Percentiles rank a stretch among this genome's conserved stretches.
phyloP scores from a whole-genome alignment of 2,113 vertebrate species.

The Carassius auratus region DNA sequence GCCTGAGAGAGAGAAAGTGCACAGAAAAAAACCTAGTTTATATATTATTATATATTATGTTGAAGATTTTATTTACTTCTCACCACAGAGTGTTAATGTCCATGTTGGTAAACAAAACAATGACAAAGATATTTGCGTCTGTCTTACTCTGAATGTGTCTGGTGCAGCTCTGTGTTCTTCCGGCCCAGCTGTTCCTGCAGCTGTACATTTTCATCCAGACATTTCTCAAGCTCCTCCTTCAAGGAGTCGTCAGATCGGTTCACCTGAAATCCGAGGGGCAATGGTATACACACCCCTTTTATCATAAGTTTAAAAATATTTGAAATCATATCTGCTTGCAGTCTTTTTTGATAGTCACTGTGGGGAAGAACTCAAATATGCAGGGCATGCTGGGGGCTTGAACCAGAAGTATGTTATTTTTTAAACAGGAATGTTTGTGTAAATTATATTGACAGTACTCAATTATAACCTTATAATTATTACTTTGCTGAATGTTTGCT shows the following conservation, averaged over 20 bases:
- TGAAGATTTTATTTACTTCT: neutral
- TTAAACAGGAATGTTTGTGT: no score
- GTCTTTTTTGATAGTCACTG: neutral
- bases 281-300: neutral
- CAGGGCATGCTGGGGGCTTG: no score
- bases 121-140: neutral
- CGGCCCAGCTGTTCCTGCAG: conserved; percentile 80
- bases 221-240: conserved; percentile 80
- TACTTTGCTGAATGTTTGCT: no score
- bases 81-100: neutral
- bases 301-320: no score
- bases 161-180: conserved; percentile 80
- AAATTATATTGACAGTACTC: no score
- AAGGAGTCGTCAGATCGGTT: conserved; percentile 65
- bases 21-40: conserved; percentile 28
- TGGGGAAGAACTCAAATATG: neutral
- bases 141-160: conserved; percentile 82
- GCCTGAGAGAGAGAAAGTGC: conserved; percentile 58
- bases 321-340: no score
- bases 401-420: no score
- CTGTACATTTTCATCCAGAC: conserved; percentile 78
- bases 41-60: neutral
- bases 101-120: neutral
- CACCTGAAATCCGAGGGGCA: conserved; percentile 57
- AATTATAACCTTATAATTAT: no score